Base-by-base conservation (phyloP, 2,888 invertebrate species). In the Drymonia ruficornis region DNA sequence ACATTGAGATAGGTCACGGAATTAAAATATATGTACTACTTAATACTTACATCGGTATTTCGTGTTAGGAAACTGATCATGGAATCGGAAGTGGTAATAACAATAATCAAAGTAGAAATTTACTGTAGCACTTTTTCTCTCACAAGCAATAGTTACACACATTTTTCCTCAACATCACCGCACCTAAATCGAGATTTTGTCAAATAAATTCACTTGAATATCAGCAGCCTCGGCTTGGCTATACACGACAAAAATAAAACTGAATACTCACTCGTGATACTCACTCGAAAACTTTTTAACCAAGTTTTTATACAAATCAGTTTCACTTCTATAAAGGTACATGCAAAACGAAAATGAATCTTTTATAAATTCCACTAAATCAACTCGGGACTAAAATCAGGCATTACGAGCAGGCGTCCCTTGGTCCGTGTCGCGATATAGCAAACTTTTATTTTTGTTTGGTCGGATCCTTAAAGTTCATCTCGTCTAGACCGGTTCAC, bases 401-500 rank as follows among this genome's bases (percentile, higher is more conserved):
- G 78, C 80, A 80, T 81, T 83, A 83, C 83, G 79, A 76, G 73
- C 78, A 72, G n/a, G 69, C 70, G 75, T 76, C 77, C 78, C 76
- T 68, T 73, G 81, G 79, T 80, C 80, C 74, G 80, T 85, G 87
- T 86, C 86, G 86, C 87, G 81, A 80, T 85, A 78, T 78, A 70
- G 77, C 77, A 68, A 72, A 74, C 78, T 81, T 87, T 91, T 89
- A 84, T 89, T 90, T 74, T 89, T 83, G 80, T 89, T 90, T 88
- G 80, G 83, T 81, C 76, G 74, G 86, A 86, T 86, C 83, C 86
- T 87, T 89, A 88, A 90, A 90, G 91, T 91, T 91, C 91, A 90
- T 86, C 89, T 86, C 76, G 89, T 90, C 88, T 88, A 87, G 91
- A 92, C 91, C 91, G 91, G 91, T 92, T 89, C 84, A 81, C 85